Evolutionary conservation across 2,888 invertebrate genomes (phyloP).

Genomic region (Cryptus viduatorius): DNA sequence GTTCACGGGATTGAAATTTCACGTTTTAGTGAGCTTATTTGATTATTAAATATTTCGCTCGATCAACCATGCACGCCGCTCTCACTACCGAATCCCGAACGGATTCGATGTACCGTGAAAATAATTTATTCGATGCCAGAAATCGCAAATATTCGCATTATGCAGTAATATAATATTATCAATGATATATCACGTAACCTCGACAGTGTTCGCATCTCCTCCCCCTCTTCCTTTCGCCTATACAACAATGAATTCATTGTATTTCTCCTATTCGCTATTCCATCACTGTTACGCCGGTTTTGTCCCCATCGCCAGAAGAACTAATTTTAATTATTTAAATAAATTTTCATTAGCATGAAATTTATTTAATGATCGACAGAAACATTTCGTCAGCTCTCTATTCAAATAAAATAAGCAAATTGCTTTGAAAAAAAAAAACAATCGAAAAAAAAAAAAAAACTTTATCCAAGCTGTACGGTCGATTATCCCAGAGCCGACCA

Average conservation of each 20-base stretch:
- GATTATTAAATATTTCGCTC: conserved; percentile 65
- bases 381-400: no score
- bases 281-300: no score
- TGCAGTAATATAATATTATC: conserved; percentile 32
- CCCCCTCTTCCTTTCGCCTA: background rate
- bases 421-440: conserved; percentile 9
- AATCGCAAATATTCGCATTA: conserved; percentile 33
- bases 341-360: no score
- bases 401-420: background rate
- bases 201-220: background rate
- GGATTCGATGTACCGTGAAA: conserved; percentile 58
- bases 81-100: background rate
- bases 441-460: background rate
- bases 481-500: background rate
- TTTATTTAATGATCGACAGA: no score
- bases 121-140: conserved; percentile 59
- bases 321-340: no score
- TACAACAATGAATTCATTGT: background rate
- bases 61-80: conserved; percentile 50
- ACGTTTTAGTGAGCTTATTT: conserved; percentile 62
- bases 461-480: background rate
- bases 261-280: no score
- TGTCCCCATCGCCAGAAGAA: no score
- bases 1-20: conserved; percentile 56
- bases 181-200: conserved; percentile 31